Evolutionary conservation across 1,140 invertebrate species (phyloP), one percentile per base, ranked within the genome.

Genomic region (Eriosoma lanigerum): DNA sequence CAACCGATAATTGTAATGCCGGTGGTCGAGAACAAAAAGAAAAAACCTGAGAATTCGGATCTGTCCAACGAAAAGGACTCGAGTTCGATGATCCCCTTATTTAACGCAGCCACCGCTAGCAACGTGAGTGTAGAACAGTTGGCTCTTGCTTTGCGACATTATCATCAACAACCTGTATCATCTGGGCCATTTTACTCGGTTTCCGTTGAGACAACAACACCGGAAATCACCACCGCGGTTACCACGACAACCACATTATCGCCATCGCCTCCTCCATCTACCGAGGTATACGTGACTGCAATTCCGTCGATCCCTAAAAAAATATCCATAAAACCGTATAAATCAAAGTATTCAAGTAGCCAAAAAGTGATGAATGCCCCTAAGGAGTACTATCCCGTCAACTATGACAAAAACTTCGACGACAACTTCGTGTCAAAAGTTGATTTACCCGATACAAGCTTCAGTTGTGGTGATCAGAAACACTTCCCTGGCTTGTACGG

Each of bases 401-500:
- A 91, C 12, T 95, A 95, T 82, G 93, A 94, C 83, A 94, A 94
- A 85, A 93, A 95, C 83, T 95, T 93, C 83, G 93, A 95, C 82
- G 93, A 95, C 82, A 93, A 94, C 83, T 95, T 95, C 84, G 90
- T 91, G 32, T 93, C 93, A 13, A 91, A 92, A 82, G 93, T 94
- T 0, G 93, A 95, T 83, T 85, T 95, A 9, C 93, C 93, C 0
- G 92, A 93, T n/a, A 96, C 94, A 0, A 91, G 89, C 62, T 96
- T 96, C 86, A 91, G 93, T 75, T 96, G 95, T 84, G 93, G 93
- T 1, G 92, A 95, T 83, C 93, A 95, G 83, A 94, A 95, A 84
- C 93, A 94, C 85, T 95, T 95, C 83, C 93, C 94, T 9, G 94
- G 95, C 72, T 86, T 96, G 0, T 96, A 96, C 82, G 94, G 93